Evolutionary conservation across 2,888 invertebrate genomes (phyloP), one percentile per base, ranked within the genome.

Genomic region (Apantesis nais): DNA sequence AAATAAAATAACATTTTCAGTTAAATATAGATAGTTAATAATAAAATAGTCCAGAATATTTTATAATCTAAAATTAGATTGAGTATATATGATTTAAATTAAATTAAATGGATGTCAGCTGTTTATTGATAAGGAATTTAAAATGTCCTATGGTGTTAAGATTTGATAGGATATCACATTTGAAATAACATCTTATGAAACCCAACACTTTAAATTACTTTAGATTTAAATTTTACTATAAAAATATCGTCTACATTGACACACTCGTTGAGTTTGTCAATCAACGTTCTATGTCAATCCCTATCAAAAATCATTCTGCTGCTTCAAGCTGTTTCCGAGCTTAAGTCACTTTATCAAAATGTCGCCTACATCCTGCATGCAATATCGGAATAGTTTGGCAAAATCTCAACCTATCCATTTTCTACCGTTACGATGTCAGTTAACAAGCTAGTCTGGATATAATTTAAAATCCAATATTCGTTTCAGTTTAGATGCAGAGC

Each of bases 391-490:
- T 76, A 79, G 78, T 78, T 78, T 58, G 68, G 75, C 39, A 77
- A 78, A 67, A 82, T 68, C 48, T 65, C 67, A 58, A 77, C 74
- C 75, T 77, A 84, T 81, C 79, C 74, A 79, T 82, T 83, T 74
- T 75, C 77, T 69, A 76, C 74, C 74, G 73, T 74, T 76, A 74
- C 76, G 73, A 76, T 74, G 76, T 78, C 76, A 77, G 74, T 68
- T 78, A 83, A 83, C 79, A 64, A 82, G 77, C 78, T 76, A 75
- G 79, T 75, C 76, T 74, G 73, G 68, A 78, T 83, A 80, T 83
- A 83, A 82, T 83, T 79, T 83, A 75, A 80, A 81, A 80, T 73
- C 78, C 78, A 78, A 80, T 77, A 76, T 79, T 81, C 83, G 76
- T 82, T 81, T 76, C 72, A 74, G 74, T 76, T 81, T 71, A 74